These are phyloP conservation scores for Chironomus striatipennis DNA, from an alignment of 1,140 invertebrate genomes.

Conservation along the genomic window DNA sequence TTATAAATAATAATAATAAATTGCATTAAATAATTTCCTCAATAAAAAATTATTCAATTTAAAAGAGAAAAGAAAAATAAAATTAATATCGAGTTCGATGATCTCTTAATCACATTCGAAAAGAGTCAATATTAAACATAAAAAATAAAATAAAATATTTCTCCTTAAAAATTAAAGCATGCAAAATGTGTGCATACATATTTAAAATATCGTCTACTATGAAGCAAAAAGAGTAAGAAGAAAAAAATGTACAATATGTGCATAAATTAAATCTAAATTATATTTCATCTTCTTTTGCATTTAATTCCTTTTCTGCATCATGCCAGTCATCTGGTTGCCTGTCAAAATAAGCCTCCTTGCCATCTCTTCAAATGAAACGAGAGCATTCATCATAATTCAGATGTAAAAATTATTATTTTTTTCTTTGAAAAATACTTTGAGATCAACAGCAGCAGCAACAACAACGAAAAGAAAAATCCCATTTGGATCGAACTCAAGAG, in stretches of 20 bases:
- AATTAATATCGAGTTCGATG: not conserved
- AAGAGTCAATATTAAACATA: not conserved
- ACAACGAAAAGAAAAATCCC: too few species aligned
- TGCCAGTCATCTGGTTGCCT: not conserved
- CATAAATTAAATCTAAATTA: not conserved
- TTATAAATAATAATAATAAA: too few species aligned
- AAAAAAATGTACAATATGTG: conserved; percentile 7
- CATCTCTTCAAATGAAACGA: too few species aligned
- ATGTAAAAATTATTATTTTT: not conserved
- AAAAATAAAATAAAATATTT: not conserved
- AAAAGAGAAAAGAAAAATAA: not conserved
- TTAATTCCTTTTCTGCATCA: not conserved
- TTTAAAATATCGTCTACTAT: not conserved
- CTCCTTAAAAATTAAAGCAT: not conserved
- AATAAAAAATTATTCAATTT: too few species aligned
- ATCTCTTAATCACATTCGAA: conserved; percentile 16
- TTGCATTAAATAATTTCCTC: too few species aligned
- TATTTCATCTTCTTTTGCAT: not conserved
- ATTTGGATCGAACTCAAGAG: too few species aligned
- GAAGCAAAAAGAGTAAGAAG: too few species aligned
- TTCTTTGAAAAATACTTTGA: not conserved
- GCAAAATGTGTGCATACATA: not conserved
- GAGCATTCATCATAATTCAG: not conserved
- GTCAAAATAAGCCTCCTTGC: not conserved
- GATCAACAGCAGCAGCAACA: not conserved